phyloP scores from a whole-genome alignment of 2,888 invertebrate species.

The Drosophila subquinaria region DNA sequence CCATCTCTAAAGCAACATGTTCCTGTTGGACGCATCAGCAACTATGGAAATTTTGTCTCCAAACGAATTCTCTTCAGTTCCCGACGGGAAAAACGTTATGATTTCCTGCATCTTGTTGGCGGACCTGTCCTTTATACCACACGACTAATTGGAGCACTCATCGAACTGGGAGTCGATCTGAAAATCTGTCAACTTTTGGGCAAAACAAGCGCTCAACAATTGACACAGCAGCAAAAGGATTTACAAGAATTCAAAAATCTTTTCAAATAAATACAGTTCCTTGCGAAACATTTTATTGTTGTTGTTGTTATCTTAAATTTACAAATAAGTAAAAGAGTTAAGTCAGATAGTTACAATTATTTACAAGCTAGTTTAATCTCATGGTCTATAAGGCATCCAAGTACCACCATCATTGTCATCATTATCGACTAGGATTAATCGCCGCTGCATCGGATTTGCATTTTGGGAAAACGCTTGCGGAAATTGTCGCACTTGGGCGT shows the following conservation, averaged over 20 bases:
- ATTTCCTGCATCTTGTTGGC: constrained; percentile 90
- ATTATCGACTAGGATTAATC: constrained; percentile 35
- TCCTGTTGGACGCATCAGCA: constrained; percentile 91
- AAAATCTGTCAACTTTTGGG: constrained; percentile 45
- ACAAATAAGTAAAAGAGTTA: constrained; percentile 63
- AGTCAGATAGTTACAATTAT: constrained; percentile 67
- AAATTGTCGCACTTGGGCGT: constrained; percentile 84
- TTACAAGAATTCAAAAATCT: constrained; percentile 79
- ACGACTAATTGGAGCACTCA: constrained; percentile 89
- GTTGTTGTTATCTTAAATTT: constrained; percentile 54
- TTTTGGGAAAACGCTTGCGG: constrained; percentile 83
- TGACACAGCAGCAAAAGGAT: constrained; percentile 47
- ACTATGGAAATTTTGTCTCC: constrained; percentile 91
- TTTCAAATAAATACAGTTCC: constrained; percentile 70
- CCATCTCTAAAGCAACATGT: constrained; percentile 88
- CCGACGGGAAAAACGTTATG: constrained; percentile 87
- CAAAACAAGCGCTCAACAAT: background rate
- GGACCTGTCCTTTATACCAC: constrained; percentile 92
- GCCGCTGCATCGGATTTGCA: constrained; percentile 80
- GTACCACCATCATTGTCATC: constrained; percentile 8
- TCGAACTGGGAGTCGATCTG: constrained; percentile 87
- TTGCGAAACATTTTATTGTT: constrained; percentile 36
- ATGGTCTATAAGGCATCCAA: constrained; percentile 38
- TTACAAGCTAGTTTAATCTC: constrained; percentile 75
- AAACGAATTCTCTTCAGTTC: constrained; percentile 91